A percentile compares a stretch with the other conserved stretches of the same genome.
phyloP scores from a whole-genome alignment of 35 echinoderm and acorn worm species.

The Anneissia japonica region DNA sequence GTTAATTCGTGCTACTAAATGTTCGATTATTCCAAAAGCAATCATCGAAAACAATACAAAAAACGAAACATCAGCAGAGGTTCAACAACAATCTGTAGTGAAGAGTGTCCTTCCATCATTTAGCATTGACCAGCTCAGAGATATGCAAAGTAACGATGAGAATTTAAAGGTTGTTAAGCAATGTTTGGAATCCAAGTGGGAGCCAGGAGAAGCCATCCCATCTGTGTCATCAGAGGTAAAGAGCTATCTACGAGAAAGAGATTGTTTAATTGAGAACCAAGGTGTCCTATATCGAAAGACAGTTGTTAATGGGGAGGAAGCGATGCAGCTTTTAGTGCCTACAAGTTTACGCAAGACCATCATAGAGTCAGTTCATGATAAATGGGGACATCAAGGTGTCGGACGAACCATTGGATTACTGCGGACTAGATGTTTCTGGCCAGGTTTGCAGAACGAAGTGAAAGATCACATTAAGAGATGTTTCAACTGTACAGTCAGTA shows the following conservation, averaged over 20 bases:
- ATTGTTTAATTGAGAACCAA: background rate
- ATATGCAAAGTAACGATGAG: slow-evolving; percentile 14
- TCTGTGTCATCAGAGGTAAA: background rate
- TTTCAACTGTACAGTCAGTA: background rate
- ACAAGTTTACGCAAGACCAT: background rate
- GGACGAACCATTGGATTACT: background rate
- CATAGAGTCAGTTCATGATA: background rate
- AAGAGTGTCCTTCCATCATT: slow-evolving; percentile 25
- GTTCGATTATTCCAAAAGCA: too few species aligned
- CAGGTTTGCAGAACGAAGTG: background rate
- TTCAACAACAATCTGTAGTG: too few species aligned
- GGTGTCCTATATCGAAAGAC: background rate
- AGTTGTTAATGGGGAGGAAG: background rate
- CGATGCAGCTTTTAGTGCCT: background rate
- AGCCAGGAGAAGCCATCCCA: background rate
- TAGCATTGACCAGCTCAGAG: background rate
- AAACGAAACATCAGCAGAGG: too few species aligned
- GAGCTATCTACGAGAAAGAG: background rate
- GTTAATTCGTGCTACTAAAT: too few species aligned
- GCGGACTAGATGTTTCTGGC: background rate
- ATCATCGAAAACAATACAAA: too few species aligned
- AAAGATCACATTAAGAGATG: background rate
- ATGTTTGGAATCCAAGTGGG: background rate
- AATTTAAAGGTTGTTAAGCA: background rate
- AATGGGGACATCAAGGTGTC: background rate